Percentiles rank a stretch among this genome's conserved stretches.
Conservation (phyloP, 2,113 vertebrate species). For the Nansenia antarctica region DNA sequence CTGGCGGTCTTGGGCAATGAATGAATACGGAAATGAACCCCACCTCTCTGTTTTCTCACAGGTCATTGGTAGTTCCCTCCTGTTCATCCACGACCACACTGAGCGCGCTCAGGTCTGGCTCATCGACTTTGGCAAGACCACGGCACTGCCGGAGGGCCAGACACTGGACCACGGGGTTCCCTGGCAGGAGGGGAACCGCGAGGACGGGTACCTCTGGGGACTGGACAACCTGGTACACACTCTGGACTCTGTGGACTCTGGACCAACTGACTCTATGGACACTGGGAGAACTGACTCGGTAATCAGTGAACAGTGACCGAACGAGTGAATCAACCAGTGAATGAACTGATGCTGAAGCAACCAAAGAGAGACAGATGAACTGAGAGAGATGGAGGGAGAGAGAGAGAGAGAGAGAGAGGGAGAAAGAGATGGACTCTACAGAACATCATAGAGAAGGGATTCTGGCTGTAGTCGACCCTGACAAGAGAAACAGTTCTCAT, state of each 20-base stretch:
- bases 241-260: constrained; percentile 47
- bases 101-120: constrained; percentile 91
- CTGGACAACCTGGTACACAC: constrained; percentile 89
- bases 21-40: not conserved
- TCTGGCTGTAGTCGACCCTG: not conserved
- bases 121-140: constrained; percentile 98
- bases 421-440: not conserved
- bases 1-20: too few relatives aligned
- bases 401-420: not conserved
- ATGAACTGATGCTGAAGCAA: not conserved
- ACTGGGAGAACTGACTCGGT: not conserved
- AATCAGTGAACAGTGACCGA: not conserved
- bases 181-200: constrained; percentile 96
- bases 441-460: not conserved
- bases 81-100: constrained; percentile 93
- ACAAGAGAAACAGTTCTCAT: not conserved
- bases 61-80: constrained; percentile 98
- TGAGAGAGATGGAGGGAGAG: not conserved
- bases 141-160: constrained; percentile 84
- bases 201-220: constrained; percentile 95
- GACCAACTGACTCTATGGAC: not conserved
- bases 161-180: constrained; percentile 84
- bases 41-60: not conserved
- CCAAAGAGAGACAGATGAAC: not conserved
- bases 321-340: not conserved